Percentiles rank a stretch among this genome's conserved stretches.
Evolutionary conservation across 2,113 vertebrate species (phyloP).

Genomic region (Emberiza fucata): DNA sequence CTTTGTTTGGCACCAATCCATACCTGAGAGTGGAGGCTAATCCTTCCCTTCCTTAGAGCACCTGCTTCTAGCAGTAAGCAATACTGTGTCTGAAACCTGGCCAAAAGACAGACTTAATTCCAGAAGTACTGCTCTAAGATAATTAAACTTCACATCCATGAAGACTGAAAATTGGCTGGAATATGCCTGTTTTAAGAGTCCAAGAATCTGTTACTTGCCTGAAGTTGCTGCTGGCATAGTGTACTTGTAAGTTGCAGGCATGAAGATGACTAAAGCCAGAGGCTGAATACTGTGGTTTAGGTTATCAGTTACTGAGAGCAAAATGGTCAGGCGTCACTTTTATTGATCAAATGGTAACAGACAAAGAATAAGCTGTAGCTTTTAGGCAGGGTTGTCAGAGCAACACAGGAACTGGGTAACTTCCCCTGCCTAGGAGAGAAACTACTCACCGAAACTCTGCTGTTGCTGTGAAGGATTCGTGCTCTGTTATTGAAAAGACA

Average conservation of each 20-base stretch:
- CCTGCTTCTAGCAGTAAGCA: conserved; percentile 59
- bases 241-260: neutral
- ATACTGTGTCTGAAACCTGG: conserved; percentile 27
- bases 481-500: conserved; percentile 96
- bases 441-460: conserved; percentile 86
- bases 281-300: neutral
- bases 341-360: neutral
- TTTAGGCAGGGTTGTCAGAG: neutral
- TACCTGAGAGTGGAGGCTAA: conserved; percentile 48
- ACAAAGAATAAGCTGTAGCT: neutral
- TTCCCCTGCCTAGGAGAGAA: neutral
- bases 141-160: conserved; percentile 55
- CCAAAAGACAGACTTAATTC: conserved; percentile 56
- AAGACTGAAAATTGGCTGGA: conserved; percentile 36
- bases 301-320: neutral
- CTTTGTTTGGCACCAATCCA: conserved; percentile 37
- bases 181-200: neutral
- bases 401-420: neutral
- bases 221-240: neutral
- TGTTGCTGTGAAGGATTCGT: conserved; percentile 90
- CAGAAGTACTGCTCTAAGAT: conserved; percentile 22
- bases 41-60: conserved; percentile 52
- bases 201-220: conserved; percentile 40
- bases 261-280: neutral
- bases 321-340: neutral